These are phyloP conservation scores for Phalloptychus januarius DNA, from an alignment of 2,797 vertebrate species.

Conservation along the genomic window DNA sequence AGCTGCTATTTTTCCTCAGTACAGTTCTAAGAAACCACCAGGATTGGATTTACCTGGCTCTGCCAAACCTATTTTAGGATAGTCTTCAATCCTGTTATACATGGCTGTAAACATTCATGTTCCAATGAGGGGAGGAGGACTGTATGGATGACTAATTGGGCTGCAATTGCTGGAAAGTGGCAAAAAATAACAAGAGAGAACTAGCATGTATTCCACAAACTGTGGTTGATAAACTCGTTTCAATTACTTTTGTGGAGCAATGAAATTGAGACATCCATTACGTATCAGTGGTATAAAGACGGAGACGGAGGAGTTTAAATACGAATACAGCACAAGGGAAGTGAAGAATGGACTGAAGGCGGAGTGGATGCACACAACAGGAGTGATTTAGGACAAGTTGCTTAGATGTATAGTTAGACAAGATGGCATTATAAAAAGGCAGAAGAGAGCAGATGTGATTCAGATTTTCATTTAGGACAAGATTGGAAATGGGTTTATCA, in stretches of 20 bases:
- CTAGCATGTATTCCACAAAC: background rate
- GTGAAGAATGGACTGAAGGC: background rate
- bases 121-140: background rate
- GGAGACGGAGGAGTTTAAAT: background rate
- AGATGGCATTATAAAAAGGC: background rate
- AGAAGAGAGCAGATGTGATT: background rate
- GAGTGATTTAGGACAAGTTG: background rate
- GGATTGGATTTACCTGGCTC: constrained; percentile 33
- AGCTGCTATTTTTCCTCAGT: constrained; percentile 50
- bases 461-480: background rate
- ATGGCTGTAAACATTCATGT: background rate
- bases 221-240: background rate
- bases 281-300: background rate
- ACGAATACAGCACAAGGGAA: background rate
- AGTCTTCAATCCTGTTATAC: background rate
- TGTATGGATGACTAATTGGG: background rate
- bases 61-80: constrained; percentile 28
- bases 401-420: background rate
- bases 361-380: background rate
- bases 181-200: background rate
- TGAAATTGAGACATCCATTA: background rate
- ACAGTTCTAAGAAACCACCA: constrained; percentile 32
- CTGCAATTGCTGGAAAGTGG: background rate
- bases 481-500: background rate
- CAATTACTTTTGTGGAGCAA: background rate